phyloP scores from a whole-genome alignment of 2,888 invertebrate genomes.

The Zygaena filipendulae region DNA sequence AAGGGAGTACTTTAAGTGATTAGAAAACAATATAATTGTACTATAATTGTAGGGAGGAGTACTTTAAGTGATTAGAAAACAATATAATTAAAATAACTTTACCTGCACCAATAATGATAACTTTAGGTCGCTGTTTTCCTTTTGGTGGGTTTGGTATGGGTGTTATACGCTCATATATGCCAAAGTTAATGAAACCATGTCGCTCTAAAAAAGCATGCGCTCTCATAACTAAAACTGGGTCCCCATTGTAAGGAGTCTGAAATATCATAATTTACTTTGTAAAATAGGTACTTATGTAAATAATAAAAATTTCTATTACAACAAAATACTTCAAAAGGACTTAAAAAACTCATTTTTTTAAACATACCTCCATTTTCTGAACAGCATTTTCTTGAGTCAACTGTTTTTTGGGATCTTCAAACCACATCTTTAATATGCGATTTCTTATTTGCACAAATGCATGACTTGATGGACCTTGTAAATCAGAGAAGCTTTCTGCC shows the following conservation, averaged over 20 bases:
- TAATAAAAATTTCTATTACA: neutral
- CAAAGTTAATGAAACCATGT: conserved; percentile 98
- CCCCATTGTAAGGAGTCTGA: conserved; percentile 91
- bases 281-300: too few relatives aligned
- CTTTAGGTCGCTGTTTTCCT: conserved; percentile 74
- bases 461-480: conserved; percentile 85
- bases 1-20: too few relatives aligned
- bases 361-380: conserved; percentile 76
- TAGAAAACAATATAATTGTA: too few relatives aligned
- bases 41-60: too few relatives aligned
- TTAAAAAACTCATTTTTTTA: too few relatives aligned
- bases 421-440: conserved; percentile 92
- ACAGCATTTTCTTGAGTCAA: conserved; percentile 84
- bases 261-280: conserved; percentile 20
- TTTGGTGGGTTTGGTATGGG: conserved; percentile 69
- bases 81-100: too few relatives aligned
- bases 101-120: conserved; percentile 77
- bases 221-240: conserved; percentile 83
- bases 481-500: conserved; percentile 93
- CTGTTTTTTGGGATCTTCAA: conserved; percentile 94
- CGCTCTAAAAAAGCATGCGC: conserved; percentile 93
- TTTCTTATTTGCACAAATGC: conserved; percentile 94
- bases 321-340: too few relatives aligned
- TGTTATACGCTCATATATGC: conserved; percentile 89
- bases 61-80: too few relatives aligned